phyloP scores from a whole-genome alignment of 2,113 vertebrate genomes.

The Oxyruncus cristatus region DNA sequence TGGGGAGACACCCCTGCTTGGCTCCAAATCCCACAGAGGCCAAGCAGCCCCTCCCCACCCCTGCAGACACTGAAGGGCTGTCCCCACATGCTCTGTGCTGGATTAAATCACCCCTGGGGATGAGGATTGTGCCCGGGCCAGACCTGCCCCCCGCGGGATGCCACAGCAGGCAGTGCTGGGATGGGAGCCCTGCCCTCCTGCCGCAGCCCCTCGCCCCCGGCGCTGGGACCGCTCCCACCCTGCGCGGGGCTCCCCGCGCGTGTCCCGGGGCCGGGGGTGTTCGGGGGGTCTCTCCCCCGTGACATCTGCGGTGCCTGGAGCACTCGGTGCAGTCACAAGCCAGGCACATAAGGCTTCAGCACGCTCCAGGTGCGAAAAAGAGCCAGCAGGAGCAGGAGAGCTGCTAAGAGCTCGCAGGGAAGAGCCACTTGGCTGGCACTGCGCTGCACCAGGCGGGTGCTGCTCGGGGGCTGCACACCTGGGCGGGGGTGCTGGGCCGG shows the following conservation, averaged over 20 bases:
- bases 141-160: background rate
- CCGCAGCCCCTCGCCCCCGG: fast-evolving
- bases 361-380: fast-evolving
- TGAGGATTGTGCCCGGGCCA: background rate
- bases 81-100: background rate
- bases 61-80: background rate
- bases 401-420: fast-evolving
- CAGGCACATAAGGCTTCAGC: background rate
- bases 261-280: background rate
- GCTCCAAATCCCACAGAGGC: background rate
- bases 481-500: background rate
- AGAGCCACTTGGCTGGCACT: background rate
- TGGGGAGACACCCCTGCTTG: background rate
- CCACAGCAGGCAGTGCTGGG: background rate
- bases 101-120: background rate
- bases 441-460: background rate
- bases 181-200: background rate
- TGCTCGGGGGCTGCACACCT: background rate
- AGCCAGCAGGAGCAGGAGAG: background rate
- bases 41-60: background rate
- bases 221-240: background rate
- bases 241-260: fast-evolving
- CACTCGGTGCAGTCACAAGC: fast-evolving
- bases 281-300: fast-evolving
- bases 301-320: background rate